A percentile compares a stretch with the other conserved stretches of the same genome.
These are phyloP conservation scores for Zelostemma sp. DNA, from an alignment of 1,140 invertebrate genomes.

Conservation along the genomic window DNA sequence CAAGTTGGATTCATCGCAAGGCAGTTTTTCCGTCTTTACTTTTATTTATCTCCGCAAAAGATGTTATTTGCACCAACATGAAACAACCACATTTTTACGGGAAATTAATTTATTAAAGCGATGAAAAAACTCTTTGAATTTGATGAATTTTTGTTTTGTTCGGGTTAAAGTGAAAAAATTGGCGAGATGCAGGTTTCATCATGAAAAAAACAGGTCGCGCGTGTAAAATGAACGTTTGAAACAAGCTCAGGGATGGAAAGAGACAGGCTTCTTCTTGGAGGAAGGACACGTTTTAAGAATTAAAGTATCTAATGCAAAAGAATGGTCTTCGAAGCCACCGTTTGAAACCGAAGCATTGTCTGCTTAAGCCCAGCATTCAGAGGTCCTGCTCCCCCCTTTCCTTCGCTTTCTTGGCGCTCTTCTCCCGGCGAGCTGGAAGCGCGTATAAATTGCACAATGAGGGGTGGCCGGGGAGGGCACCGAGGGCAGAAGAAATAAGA, in stretches of 20 bases:
- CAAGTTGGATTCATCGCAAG: conserved; percentile 22
- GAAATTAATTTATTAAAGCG: no score
- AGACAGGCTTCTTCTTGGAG: conserved; percentile 27
- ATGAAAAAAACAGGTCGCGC: no score
- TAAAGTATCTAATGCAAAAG: conserved; percentile 70
- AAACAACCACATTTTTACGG: no score
- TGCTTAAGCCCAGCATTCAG: conserved; percentile 69
- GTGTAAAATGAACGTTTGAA: no score
- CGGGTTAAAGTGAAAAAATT: no score
- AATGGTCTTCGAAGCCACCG: conserved; percentile 65
- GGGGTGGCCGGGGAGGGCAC: conserved; percentile 31
- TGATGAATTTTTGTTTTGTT: no score
- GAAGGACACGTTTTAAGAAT: conserved; percentile 67
- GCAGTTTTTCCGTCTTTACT: conserved; percentile 30
- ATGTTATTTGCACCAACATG: no score
- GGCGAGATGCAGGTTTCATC: no score
- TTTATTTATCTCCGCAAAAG: conserved; percentile 32
- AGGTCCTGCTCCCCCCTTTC: conserved; percentile 49
- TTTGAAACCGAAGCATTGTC: conserved; percentile 71
- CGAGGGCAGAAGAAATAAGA: conserved; percentile 68
- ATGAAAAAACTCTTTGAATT: no score
- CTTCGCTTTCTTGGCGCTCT: conserved; percentile 29
- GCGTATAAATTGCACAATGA: conserved; percentile 65
- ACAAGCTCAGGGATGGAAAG: no score
- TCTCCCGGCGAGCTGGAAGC: conserved; percentile 17